phyloP scores from a whole-genome alignment of 2,888 invertebrate species.

The Melinopterus prodromus region DNA sequence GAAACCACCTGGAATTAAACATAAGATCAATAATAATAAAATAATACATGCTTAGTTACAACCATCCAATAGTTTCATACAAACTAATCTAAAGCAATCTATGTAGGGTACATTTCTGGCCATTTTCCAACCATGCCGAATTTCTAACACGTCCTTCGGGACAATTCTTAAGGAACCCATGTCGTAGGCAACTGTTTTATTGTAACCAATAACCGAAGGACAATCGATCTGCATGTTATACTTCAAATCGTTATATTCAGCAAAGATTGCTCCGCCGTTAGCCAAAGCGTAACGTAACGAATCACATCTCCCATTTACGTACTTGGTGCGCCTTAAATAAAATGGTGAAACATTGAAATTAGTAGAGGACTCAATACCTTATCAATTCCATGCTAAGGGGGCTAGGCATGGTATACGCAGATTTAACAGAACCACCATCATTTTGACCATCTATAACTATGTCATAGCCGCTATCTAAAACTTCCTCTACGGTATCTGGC shows the following conservation, averaged over 20 bases:
- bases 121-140: not conserved
- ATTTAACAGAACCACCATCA: not conserved
- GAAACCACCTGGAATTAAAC: not conserved
- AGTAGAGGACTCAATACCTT: not conserved
- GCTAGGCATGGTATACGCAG: not conserved
- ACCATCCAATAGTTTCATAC: not conserved
- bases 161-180: not conserved
- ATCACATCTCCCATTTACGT: not conserved
- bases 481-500: constrained; percentile 40
- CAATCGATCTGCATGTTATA: not conserved
- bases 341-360: not conserved
- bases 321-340: not conserved
- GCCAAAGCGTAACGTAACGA: not conserved
- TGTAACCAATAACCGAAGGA: not conserved
- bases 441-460: constrained; percentile 37
- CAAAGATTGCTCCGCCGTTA: not conserved
- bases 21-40: not conserved
- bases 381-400: not conserved
- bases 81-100: not conserved
- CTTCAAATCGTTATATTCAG: not conserved
- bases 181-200: not conserved
- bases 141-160: not conserved
- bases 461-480: constrained; percentile 42
- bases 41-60: not conserved
- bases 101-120: not conserved